A percentile compares a stretch with the other conserved stretches of the same genome.
Evolutionary conservation across 2,888 invertebrate genomes (phyloP).

Genomic region (Kryphioiulus occultus): DNA sequence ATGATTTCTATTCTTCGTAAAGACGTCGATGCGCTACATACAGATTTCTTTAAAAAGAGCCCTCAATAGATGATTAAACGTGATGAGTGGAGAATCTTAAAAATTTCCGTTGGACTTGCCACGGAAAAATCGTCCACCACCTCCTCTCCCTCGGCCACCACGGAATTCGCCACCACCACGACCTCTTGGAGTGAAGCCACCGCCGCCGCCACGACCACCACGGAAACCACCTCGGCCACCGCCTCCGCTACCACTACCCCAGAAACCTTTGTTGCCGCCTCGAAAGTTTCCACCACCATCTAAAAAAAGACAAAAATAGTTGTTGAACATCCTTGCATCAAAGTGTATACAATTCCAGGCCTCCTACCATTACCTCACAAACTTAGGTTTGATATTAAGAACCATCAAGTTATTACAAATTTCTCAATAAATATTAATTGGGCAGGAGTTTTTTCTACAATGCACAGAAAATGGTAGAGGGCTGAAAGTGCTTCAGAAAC

Average conservation of each 20-base stretch:
- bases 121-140: slow-evolving; percentile 30
- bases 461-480: too few relatives aligned
- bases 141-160: slow-evolving; percentile 49
- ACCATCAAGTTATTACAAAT: too few relatives aligned
- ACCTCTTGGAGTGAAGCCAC: slow-evolving; percentile 35
- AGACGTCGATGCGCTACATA: slow-evolving; percentile 10
- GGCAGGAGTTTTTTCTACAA: too few relatives aligned
- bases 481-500: too few relatives aligned
- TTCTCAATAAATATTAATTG: too few relatives aligned
- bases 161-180: slow-evolving; percentile 46
- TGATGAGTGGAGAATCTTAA: background rate
- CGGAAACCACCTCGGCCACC: slow-evolving; percentile 41
- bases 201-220: slow-evolving; percentile 6
- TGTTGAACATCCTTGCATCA: too few relatives aligned
- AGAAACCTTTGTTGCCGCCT: slow-evolving; percentile 43
- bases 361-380: too few relatives aligned
- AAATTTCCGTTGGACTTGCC: background rate
- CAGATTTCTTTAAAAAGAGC: background rate
- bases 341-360: too few relatives aligned
- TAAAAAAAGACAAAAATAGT: background rate
- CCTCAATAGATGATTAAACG: background rate
- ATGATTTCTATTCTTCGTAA: background rate
- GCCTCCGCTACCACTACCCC: slow-evolving; percentile 33
- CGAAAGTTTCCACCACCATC: slow-evolving; percentile 12
- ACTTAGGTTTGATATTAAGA: too few relatives aligned